A percentile compares a stretch with the other conserved stretches of the same genome.
These are phyloP conservation scores for Protobothrops flavoviridis DNA, from an alignment of 2,113 vertebrate species.

Conservation along the genomic window DNA sequence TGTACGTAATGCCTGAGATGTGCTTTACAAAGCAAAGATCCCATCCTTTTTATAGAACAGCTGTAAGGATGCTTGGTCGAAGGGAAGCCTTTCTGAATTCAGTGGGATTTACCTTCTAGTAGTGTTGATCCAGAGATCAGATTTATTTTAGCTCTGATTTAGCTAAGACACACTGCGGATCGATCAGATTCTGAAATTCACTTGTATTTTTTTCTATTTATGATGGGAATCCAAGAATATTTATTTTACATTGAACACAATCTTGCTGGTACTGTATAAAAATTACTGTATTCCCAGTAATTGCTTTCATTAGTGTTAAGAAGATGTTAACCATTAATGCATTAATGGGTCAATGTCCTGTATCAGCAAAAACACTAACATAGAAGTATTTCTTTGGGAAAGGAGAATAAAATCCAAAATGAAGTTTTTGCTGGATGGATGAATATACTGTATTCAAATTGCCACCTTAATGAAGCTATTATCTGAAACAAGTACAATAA, in stretches of 20 bases:
- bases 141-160: slow-evolving; percentile 12
- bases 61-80: background rate
- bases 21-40: background rate
- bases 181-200: slow-evolving; percentile 43
- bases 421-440: slow-evolving; percentile 33
- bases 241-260: slow-evolving; percentile 56
- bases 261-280: slow-evolving; percentile 42
- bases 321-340: slow-evolving; percentile 37
- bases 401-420: slow-evolving; percentile 19
- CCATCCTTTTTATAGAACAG: slow-evolving; percentile 6
- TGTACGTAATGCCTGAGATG: background rate
- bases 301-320: slow-evolving; percentile 45
- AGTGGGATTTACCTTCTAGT: background rate
- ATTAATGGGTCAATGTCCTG: slow-evolving; percentile 30
- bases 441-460: slow-evolving; percentile 33
- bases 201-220: slow-evolving; percentile 40
- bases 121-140: slow-evolving; percentile 15
- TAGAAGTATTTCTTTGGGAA: slow-evolving; percentile 47
- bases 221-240: slow-evolving; percentile 41
- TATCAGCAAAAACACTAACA: slow-evolving; percentile 53
- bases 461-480: slow-evolving; percentile 29
- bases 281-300: slow-evolving; percentile 54
- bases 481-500: background rate
- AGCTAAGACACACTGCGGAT: slow-evolving; percentile 52
- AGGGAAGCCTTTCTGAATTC: background rate